Base-by-base conservation (phyloP, 2,797 vertebrate species). In the Sebastolobus altivelis region DNA sequence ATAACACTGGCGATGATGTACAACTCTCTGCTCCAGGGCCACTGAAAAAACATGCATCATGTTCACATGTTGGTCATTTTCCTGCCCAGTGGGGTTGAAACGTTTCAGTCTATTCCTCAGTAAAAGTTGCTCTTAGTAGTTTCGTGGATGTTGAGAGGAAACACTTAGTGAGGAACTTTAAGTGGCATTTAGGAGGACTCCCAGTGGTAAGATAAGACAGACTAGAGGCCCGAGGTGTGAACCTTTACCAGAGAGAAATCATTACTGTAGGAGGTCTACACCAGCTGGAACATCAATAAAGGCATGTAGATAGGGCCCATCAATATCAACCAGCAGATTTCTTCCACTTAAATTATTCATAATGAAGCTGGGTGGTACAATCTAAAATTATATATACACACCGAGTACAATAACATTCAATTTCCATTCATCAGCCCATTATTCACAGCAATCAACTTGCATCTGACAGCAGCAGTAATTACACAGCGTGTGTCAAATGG, bases 261-360 rank as follows among this genome's bases (percentile, higher is more conserved):
- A 46, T 61, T 76, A 49, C 5, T 25, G 33, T 31, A 18, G 46
- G 59, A 69, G 31, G 62, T 59, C 29, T 16, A 11, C 8, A 27
- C 20, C 43, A 65, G 46, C 35, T 40, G 46, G 13, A n/a, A 52
- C 33, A 60, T 68, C 25, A 27, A 18, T 49, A 29, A 61, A n/a
- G 25, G 60, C 54, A 55, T 58, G 25, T 16, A 65, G 54, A 71
- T n/a, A 6, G 27, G 5, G 22, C 37, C 13, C 14, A 52, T 81
- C 60, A 79, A 77, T 63, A 75, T 80, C 59, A 77, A 69, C 10
- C 16, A 33, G 22, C 46, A 35, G 4, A 29, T 67, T 69, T 61
- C 35, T 40, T 72, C 62, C 46, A 71, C 61, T 78, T 54, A 49
- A 69, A 85, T 72, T 37, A 22, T 4, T 20, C 18, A 14, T 13